These are phyloP conservation scores for Esperia sulphurella DNA, from an alignment of 2,888 invertebrate species.

Conservation along the genomic window DNA sequence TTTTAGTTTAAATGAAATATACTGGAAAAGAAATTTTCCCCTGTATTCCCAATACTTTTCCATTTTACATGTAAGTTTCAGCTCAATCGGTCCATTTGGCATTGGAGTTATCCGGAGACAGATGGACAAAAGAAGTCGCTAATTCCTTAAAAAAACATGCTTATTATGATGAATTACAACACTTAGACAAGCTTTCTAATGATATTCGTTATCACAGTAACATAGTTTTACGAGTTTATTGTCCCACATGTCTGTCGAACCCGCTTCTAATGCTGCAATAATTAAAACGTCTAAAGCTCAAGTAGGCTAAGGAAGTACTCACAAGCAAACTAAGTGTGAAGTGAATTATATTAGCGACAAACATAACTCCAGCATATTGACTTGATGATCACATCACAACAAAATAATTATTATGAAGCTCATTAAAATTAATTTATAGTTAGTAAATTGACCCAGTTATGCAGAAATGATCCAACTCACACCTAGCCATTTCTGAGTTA, in stretches of 20 bases:
- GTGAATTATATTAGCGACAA: not conserved
- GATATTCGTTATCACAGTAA: slow-evolving; percentile 3
- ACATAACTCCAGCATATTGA: not conserved
- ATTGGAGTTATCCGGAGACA: no score
- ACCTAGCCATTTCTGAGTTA: no score
- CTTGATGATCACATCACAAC: not conserved
- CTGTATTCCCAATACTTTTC: no score
- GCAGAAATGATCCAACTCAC: no score
- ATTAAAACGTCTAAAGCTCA: not conserved
- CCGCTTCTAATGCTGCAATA: slow-evolving; percentile 1
- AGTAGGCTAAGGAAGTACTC: not conserved
- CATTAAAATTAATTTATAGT: slow-evolving; percentile 13
- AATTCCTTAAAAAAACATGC: no score
- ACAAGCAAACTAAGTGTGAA: not conserved
- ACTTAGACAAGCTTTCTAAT: slow-evolving; percentile 1
- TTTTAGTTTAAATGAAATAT: no score
- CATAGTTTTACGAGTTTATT: slow-evolving; percentile 9
- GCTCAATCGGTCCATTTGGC: no score
- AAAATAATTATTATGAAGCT: not conserved
- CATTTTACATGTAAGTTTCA: no score
- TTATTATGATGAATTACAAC: no score
- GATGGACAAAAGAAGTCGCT: no score
- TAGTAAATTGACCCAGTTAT: no score
- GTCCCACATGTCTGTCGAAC: not conserved
- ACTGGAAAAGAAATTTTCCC: no score